Evolutionary conservation across 2,113 vertebrate species (phyloP).

Genomic region (Chauna torquata): DNA sequence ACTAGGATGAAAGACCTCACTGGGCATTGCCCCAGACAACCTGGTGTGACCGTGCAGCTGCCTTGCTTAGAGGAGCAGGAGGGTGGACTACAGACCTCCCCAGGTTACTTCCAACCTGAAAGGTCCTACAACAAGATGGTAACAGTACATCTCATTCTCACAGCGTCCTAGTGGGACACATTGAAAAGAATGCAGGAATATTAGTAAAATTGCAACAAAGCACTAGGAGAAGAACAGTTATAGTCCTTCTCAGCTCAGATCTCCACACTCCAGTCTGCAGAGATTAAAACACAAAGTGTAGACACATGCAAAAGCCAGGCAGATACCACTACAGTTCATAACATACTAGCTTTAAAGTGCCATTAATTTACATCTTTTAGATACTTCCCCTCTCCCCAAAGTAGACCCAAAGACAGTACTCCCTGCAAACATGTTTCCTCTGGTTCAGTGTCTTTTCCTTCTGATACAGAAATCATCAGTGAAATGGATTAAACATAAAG

Average conservation of each 20-base stretch:
- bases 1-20: background rate
- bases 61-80: background rate
- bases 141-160: background rate
- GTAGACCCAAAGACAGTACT: background rate
- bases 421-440: background rate
- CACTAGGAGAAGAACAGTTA: background rate
- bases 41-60: background rate
- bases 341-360: background rate
- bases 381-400: background rate
- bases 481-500: background rate
- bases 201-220: background rate
- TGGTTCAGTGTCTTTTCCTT: background rate
- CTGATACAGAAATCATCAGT: background rate
- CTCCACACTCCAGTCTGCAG: background rate
- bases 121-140: background rate
- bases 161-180: background rate
- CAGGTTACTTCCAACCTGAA: background rate
- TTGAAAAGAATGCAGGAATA: background rate
- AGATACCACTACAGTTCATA: background rate
- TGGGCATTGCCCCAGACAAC: background rate
- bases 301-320: background rate
- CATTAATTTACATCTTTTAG: background rate
- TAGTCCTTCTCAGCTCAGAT: background rate
- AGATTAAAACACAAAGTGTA: background rate
- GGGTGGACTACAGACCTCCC: background rate